Evolutionary conservation across 2,797 vertebrate genomes (phyloP).

Genomic region (Amblyraja radiata): DNA sequence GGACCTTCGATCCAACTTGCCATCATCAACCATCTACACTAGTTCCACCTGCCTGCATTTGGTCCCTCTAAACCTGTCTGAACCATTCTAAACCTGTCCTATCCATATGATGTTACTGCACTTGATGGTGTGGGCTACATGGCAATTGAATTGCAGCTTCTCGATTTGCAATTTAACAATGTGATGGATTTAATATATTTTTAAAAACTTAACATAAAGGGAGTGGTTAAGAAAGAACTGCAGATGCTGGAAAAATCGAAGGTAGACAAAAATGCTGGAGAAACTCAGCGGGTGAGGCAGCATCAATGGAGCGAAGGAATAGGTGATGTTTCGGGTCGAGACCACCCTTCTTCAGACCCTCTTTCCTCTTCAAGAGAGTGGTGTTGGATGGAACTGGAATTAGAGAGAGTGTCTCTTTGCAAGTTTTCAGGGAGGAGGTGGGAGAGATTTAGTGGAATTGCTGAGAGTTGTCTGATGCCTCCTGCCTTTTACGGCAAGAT

Average conservation of each 20-base stretch:
- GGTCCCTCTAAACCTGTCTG: no score
- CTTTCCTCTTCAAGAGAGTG: not conserved
- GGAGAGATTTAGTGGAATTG: not conserved
- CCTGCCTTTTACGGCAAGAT: no score
- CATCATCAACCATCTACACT: no score
- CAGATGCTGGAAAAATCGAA: no score
- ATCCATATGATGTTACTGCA: not conserved
- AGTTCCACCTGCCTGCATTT: no score
- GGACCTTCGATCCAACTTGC: no score
- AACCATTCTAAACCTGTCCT: no score
- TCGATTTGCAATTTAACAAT: not conserved
- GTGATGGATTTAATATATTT: not conserved
- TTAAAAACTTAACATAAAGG: not conserved
- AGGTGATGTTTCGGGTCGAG: no score
- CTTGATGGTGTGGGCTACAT: not conserved
- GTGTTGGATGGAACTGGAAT: not conserved
- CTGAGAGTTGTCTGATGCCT: not conserved
- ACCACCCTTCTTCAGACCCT: no score
- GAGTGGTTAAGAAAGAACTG: not conserved
- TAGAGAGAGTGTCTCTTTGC: not conserved
- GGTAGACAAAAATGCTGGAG: no score
- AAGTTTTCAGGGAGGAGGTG: not conserved
- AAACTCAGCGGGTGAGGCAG: no score
- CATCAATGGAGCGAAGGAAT: no score
- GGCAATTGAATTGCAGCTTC: not conserved